These are phyloP conservation scores for Valencia hispanica DNA, from an alignment of 2,797 vertebrate species.

Conservation along the genomic window DNA sequence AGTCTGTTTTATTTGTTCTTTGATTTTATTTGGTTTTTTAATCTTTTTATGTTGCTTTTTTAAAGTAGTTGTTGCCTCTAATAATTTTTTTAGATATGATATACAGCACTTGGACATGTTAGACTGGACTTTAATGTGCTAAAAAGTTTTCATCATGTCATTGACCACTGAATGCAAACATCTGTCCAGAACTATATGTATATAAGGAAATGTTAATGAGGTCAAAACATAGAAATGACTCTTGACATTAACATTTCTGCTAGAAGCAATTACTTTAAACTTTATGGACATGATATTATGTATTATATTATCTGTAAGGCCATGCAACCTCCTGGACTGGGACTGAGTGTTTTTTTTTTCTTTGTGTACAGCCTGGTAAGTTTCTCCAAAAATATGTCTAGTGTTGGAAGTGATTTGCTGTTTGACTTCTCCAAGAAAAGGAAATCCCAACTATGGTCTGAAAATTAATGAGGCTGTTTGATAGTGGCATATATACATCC, in stretches of 20 bases:
- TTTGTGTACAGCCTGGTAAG: not conserved
- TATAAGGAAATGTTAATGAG: not conserved
- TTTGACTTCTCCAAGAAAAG: not conserved
- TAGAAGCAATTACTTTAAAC: not conserved
- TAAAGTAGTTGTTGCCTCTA: no score
- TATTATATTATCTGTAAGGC: not conserved
- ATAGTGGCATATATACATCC: conserved; percentile 5
- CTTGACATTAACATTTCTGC: not conserved
- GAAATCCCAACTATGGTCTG: not conserved
- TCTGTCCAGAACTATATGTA: not conserved
- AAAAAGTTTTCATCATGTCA: not conserved
- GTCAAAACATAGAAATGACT: not conserved
- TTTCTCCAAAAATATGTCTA: not conserved
- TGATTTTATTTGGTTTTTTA: no score
- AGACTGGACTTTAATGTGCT: not conserved
- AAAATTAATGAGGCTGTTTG: not conserved
- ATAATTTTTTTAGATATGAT: no score
- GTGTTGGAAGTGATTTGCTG: not conserved
- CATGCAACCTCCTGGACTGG: not conserved
- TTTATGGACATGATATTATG: not conserved
- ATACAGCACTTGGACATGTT: not conserved
- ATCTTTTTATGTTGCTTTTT: no score
- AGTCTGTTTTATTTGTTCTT: not conserved
- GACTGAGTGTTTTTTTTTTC: no score
- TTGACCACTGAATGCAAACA: not conserved